These are phyloP conservation scores for Reticulitermes speratus DNA, from an alignment of 1,140 invertebrate species.

Conservation along the genomic window DNA sequence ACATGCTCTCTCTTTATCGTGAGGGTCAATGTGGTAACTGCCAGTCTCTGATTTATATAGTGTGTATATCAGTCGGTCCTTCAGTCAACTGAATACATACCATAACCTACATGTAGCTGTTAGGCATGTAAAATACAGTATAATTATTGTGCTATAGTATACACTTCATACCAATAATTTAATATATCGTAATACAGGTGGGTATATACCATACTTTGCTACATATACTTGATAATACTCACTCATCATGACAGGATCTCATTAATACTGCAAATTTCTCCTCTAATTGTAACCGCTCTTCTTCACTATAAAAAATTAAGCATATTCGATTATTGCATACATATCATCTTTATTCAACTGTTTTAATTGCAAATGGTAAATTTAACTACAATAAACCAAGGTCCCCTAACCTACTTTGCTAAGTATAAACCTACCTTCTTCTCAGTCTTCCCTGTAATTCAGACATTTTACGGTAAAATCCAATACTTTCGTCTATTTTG, in stretches of 20 bases:
- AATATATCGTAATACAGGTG: not conserved
- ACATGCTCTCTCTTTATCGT: no score
- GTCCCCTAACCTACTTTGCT: not conserved
- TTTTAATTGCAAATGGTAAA: no score
- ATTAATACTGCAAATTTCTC: slow-evolving; percentile 46
- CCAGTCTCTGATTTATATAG: no score
- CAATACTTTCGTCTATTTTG: slow-evolving; percentile 37
- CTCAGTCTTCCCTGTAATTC: slow-evolving; percentile 47
- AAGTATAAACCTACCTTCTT: slow-evolving; percentile 42
- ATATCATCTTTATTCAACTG: no score
- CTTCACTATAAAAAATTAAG: slow-evolving; percentile 42
- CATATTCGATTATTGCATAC: no score
- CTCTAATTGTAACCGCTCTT: slow-evolving; percentile 48
- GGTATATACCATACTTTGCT: not conserved
- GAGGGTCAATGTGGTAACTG: no score
- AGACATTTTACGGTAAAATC: slow-evolving; percentile 47
- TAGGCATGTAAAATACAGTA: no score
- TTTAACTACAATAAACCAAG: no score
- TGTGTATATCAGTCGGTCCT: no score
- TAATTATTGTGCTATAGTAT: not conserved
- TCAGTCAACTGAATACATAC: not conserved
- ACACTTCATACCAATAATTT: not conserved
- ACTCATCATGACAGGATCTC: slow-evolving; percentile 47
- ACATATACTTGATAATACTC: not conserved
- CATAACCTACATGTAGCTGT: not conserved